Base-by-base conservation (phyloP, 2,797 vertebrate genomes). In the Bucorvus abyssinicus region DNA sequence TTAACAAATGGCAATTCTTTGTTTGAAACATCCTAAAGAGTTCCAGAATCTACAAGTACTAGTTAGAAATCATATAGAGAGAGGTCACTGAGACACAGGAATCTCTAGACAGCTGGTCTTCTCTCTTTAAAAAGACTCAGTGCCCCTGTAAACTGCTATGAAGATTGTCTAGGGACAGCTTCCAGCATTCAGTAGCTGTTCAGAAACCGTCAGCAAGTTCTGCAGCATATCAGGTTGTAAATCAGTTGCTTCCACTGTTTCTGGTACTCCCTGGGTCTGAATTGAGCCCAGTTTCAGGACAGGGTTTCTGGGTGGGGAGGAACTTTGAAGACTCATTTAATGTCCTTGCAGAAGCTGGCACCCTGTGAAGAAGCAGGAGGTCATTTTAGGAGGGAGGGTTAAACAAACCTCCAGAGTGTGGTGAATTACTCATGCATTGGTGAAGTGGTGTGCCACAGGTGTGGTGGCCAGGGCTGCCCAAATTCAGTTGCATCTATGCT, bases 141-240 rank as follows among this genome's bases (percentile, higher is more conserved):
- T 29, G 12, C 56, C 69, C 57, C 42, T 59, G n/a, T 87, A 89
- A 87, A 63, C 29, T 60, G 42, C 7, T 2, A 6, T 36, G 71
- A 83, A 83, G 55, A 30, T 69, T 8, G 16, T 84, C 57, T 87
- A 65, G 73, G 44, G 36, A 84, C 30, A 86, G 26, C 38, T 75
- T 91, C 67, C 59, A 86, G 70, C 27, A 44, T 88, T 93, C 49
- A 12, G 38, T 89, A 60, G 56, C 68, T 85, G 29, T 87, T 80
- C 79, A 88, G 79, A 81, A 92, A 18, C 73, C 79, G 70, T 69
- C 80, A 91, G 73, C 52, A 76, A 52, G 50, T 91, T 95, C 50
- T 90, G 44, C 61, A 88, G 76, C 61, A 85, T 83, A 49, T 55
- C 34, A 93, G 24, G 40, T 42, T 91, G 53, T 75, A 84, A 87